These are phyloP conservation scores for Oenanthe oenanthe DNA, from an alignment of 2,113 vertebrate species.

Conservation along the genomic window DNA sequence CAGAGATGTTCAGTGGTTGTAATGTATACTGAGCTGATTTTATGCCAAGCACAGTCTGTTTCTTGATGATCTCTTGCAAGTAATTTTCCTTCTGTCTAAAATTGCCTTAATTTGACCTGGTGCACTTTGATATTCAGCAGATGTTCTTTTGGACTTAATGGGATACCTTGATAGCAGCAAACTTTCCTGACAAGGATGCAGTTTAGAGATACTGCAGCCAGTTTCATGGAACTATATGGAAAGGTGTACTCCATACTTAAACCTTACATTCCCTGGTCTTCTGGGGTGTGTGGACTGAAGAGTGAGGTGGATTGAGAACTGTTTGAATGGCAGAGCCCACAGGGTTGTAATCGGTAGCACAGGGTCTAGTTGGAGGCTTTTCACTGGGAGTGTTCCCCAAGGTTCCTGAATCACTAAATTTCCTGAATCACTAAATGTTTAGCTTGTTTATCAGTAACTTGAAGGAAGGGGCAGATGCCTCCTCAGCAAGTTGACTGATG, in stretches of 20 bases:
- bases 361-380: not conserved
- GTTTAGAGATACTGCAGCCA: not conserved
- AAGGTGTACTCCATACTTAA: not conserved
- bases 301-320: not conserved
- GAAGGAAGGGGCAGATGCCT: not conserved
- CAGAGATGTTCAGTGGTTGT: not conserved
- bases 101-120: not conserved
- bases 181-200: not conserved
- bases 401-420: not conserved
- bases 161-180: not conserved
- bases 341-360: not conserved
- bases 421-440: not conserved
- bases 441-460: not conserved
- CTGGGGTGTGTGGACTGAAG: not conserved
- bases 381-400: not conserved
- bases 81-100: not conserved
- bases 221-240: rapidly evolving
- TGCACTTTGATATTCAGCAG: not conserved
- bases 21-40: not conserved
- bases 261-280: not conserved
- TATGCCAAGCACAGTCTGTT: not conserved
- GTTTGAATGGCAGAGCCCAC: not conserved
- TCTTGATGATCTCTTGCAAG: not conserved
- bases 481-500: not conserved
- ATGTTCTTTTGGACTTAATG: not conserved